A percentile compares a stretch with the other conserved stretches of the same genome.
Conservation (phyloP, 2,797 vertebrate genomes). For the Merluccius polli region DNA sequence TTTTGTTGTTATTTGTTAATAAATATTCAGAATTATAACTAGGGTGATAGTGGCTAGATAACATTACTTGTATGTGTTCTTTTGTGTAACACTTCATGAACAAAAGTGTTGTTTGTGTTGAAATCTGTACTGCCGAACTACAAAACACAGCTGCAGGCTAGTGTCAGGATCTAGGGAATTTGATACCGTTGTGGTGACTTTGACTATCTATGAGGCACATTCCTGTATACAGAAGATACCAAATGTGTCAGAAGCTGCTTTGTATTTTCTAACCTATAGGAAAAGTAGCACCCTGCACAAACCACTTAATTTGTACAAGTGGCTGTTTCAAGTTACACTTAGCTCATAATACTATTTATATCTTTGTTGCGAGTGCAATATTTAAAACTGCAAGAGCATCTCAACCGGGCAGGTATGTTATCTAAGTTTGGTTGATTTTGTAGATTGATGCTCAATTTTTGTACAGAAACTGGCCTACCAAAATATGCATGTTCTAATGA, state of each 20-base stretch:
- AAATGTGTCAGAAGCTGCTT: neutral
- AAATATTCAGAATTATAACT: no score
- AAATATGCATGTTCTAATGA: neutral
- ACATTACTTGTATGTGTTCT: no score
- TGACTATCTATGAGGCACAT: neutral
- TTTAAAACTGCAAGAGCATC: slow-evolving; percentile 21
- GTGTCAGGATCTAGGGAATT: neutral
- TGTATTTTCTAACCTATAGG: neutral
- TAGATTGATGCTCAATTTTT: neutral
- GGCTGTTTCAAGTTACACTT: slow-evolving; percentile 30
- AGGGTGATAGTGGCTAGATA: no score
- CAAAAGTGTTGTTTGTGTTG: neutral
- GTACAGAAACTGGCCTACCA: neutral
- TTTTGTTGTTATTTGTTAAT: no score
- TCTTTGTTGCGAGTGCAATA: slow-evolving; percentile 24
- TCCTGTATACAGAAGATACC: neutral
- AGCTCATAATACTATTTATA: slow-evolving; percentile 24
- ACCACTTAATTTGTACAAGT: neutral
- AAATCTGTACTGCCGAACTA: neutral
- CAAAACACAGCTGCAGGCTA: neutral
- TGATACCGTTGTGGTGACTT: neutral
- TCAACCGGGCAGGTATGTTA: slow-evolving; percentile 22
- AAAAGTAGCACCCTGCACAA: neutral
- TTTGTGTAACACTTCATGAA: neutral
- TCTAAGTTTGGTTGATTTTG: neutral